Evolutionary conservation across 2,888 invertebrate genomes (phyloP), one percentile per base, ranked within the genome.

Genomic region (Eristalis arbustorum): DNA sequence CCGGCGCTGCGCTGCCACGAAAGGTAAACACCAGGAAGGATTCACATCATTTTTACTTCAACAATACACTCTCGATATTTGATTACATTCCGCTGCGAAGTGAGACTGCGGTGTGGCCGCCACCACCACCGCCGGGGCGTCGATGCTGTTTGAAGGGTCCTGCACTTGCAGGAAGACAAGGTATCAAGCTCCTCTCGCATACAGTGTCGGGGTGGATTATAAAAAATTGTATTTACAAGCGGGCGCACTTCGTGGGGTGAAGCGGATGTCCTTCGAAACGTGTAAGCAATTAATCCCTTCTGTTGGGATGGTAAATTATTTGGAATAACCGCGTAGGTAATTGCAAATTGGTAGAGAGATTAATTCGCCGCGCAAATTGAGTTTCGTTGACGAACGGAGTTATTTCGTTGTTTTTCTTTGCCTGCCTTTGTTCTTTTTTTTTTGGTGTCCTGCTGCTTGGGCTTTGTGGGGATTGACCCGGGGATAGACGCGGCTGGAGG

Each of bases 61-160:
- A 69, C 84, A 78, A 84, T 74, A 31, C 78, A 49, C 49, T 49
- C 49, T 62, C 69, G 84, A 79, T 74, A 84, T 74, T 84, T 79
- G 84, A 84, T 79, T 84, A 83, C 78, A 31, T 78, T 78, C 61
- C 42, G 56, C 25, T n/a, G 34, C 37, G 56, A 61, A 18, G 49
- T 14, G 66, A 34, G 56, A 56, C 49, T 18, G 25, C 40, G 40
- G 13, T 11, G 14, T n/a, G 34, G 31, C 22, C 8, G 37, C n/a
- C n/a, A n/a, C n/a, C n/a, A n/a, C n/a, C n/a, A n/a, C n/a, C n/a
- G n/a, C n/a, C n/a, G n/a, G n/a, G n/a, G 14, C 8, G 37, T n/a
- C 1, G 28, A n/a, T 28, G 61, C n/a, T 28, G 28, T 62, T 62
- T 62, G 31, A 62, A 31, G 42, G 40, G 37, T 34, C 5, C 18